These are phyloP conservation scores for Chionomys nivalis DNA, from an alignment of 2,113 vertebrate species.

Conservation along the genomic window DNA sequence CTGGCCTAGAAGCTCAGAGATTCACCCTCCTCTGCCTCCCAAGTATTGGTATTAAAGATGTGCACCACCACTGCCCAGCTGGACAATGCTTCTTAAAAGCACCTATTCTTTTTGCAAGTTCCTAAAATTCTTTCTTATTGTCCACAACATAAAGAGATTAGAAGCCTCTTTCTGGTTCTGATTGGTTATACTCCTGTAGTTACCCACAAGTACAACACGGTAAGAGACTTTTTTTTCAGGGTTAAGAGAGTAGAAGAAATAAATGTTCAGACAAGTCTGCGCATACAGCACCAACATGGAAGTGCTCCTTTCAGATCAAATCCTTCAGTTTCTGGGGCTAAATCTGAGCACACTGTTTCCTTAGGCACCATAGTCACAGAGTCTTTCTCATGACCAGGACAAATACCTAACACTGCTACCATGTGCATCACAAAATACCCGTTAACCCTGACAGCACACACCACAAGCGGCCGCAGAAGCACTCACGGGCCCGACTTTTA, in stretches of 20 bases:
- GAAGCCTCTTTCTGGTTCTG: not conserved
- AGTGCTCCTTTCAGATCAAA: not conserved
- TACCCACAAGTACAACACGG: not conserved
- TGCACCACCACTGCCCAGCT: not conserved
- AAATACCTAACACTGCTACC: not conserved
- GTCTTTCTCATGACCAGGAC: not conserved
- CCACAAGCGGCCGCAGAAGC: not conserved
- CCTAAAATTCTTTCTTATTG: not conserved
- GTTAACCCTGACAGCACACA: not conserved
- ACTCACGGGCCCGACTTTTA: not conserved
- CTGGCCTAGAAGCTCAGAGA: not conserved
- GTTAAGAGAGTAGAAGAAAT: not conserved
- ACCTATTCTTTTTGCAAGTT: not conserved
- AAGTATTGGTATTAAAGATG: not conserved
- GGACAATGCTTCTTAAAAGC: not conserved
- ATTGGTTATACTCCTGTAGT: not conserved
- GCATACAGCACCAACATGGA: not conserved
- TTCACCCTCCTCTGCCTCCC: not conserved
- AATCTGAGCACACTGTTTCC: slow-evolving; percentile 2
- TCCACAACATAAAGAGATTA: not conserved
- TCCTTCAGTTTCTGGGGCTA: slow-evolving; percentile 1
- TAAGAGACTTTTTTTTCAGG: not conserved
- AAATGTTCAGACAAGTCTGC: not conserved
- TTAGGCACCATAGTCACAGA: not conserved
- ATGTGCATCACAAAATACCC: not conserved